These are phyloP conservation scores for Diarsia rubi DNA, from an alignment of 2,888 invertebrate genomes.

Conservation along the genomic window DNA sequence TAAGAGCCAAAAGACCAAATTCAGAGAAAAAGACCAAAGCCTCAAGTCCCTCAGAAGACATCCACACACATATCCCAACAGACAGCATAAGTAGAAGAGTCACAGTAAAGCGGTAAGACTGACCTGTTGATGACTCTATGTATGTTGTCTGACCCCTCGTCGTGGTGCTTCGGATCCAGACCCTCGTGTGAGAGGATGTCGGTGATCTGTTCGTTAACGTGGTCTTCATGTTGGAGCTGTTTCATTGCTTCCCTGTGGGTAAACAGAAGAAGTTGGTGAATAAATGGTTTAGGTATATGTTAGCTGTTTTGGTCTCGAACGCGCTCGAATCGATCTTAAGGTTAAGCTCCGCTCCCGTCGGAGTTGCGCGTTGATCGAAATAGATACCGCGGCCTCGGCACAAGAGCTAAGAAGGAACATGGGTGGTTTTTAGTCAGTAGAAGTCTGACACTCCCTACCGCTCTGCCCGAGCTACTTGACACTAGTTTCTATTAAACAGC, in stretches of 20 bases:
- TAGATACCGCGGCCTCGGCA: too few species aligned
- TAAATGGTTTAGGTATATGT: too few species aligned
- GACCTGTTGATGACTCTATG: slow-evolving; percentile 92
- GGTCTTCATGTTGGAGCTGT: slow-evolving; percentile 85
- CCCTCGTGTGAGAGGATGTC: slow-evolving; percentile 84
- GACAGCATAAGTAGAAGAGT: slow-evolving; percentile 31
- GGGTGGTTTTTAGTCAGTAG: too few species aligned
- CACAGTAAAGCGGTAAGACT: slow-evolving; percentile 42
- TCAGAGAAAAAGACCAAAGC: neutral
- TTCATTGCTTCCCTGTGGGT: slow-evolving; percentile 83
- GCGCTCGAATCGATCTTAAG: too few species aligned
- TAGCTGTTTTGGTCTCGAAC: too few species aligned
- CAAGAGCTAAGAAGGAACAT: too few species aligned
- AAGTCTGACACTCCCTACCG: too few species aligned
- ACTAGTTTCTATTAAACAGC: too few species aligned
- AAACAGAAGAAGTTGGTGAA: neutral
- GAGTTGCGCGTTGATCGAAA: too few species aligned
- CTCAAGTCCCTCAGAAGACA: neutral
- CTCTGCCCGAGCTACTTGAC: too few species aligned
- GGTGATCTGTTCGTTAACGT: slow-evolving; percentile 82
- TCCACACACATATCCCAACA: slow-evolving; percentile 28
- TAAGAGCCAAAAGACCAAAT: neutral
- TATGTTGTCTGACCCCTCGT: slow-evolving; percentile 90
- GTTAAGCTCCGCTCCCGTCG: too few species aligned
- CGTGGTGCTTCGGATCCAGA: slow-evolving; percentile 73